Evolutionary conservation across 2,888 invertebrate genomes (phyloP), one percentile per base, ranked within the genome.

Genomic region (Leucania comma): DNA sequence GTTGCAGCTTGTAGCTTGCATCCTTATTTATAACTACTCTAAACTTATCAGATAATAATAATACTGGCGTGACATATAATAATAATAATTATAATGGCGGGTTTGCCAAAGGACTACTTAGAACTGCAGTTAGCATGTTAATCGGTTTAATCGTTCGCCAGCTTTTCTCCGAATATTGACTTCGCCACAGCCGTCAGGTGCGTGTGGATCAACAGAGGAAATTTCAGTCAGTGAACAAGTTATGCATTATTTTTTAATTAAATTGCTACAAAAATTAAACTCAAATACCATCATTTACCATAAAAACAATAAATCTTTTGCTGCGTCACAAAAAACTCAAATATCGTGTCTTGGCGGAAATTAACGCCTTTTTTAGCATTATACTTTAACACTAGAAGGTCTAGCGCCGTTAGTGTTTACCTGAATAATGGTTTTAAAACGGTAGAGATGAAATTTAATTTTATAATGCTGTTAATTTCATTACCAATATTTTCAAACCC

Each of bases 111-210:
- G 54, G 22, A 53, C 6, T 75, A 61, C 71, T 71, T 57, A 29
- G 64, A 71, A 64, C 51, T 42, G 46, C 70, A 22, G 38, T 62
- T 24, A 60, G 10, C 51, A 38, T 42, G 29, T 22, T 71, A 48
- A 64, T 64, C 46, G 46, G 14, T 46, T 32, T 50, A 38, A 42
- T 20, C 17, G 61, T 48, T 46, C 32, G 70, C 77, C 58, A 62
- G 32, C 61, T 50, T 12, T 76, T 76, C 77, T 62, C 0, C 69
- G 77, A 75, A 75, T 20, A 58, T 32, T 50, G 54, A 42, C 2
- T 48, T 20, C 26, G 46, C 17, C 14, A 26, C 60, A 22, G 14
- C 14, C 14, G 12, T n/a, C 22, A 70, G 26, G 42, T 46, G 42
- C 14, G 12, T 6, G 6, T 9, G 12, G 17, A 53, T 26, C 53